phyloP scores from a whole-genome alignment of 2,888 invertebrate genomes.

The Tiphia femorata region DNA sequence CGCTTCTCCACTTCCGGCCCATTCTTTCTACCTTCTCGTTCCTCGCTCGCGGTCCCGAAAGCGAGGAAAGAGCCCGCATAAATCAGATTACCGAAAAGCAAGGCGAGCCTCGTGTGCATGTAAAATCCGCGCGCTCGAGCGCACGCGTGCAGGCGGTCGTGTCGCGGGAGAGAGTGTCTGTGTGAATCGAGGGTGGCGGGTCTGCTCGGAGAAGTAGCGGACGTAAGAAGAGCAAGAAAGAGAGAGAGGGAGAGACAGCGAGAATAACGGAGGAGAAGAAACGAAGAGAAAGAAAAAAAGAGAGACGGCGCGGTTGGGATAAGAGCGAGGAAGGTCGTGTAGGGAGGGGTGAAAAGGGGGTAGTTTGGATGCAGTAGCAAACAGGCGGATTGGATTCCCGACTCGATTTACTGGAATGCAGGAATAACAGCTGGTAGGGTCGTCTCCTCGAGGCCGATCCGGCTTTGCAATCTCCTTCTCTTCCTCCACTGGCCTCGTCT shows the following conservation, averaged over 20 bases:
- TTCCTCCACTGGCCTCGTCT: conserved; percentile 35
- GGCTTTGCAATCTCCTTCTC: conserved; percentile 53
- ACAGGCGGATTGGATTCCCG: conserved; percentile 63
- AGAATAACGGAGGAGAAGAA: conserved; percentile 1
- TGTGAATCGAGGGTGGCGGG: conserved; percentile 1
- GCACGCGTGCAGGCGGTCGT: not conserved
- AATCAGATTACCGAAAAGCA: conserved; percentile 36
- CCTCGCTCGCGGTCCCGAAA: conserved; percentile 2
- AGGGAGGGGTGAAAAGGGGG: conserved; percentile 28
- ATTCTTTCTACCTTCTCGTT: not conserved
- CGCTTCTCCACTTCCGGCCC: too few relatives aligned
- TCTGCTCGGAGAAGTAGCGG: conserved; percentile 3
- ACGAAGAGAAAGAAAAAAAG: not conserved
- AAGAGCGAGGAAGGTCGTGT: conserved; percentile 10
- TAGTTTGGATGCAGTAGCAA: conserved; percentile 52
- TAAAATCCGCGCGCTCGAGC: conserved; percentile 1
- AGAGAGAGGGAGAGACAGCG: not conserved
- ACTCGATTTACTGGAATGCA: conserved; percentile 62
- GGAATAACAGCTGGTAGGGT: conserved; percentile 60
- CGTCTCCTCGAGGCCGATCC: conserved; percentile 49
- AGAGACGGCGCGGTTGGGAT: conserved; percentile 8
- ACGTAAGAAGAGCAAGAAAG: conserved; percentile 4
- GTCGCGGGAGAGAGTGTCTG: not conserved
- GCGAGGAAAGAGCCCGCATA: conserved; percentile 14
- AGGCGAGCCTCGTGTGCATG: conserved; percentile 22